These are phyloP conservation scores for Phocides pigmalion DNA, from an alignment of 1,140 invertebrate species.

Conservation along the genomic window DNA sequence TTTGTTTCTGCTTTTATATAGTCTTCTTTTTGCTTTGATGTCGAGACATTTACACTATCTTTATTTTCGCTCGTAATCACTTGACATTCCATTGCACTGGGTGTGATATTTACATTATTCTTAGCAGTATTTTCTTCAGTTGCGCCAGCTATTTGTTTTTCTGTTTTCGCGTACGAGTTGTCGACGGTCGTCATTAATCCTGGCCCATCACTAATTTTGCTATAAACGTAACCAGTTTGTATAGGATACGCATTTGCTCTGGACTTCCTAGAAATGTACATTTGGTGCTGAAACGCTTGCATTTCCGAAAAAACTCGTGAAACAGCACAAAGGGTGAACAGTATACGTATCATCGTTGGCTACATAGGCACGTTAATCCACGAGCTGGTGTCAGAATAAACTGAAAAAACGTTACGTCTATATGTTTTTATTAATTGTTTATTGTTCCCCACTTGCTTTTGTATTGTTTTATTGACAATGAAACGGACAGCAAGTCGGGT, in stretches of 20 bases:
- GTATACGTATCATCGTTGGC: conserved; percentile 48
- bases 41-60: not conserved
- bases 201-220: conserved; percentile 39
- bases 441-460: conserved; percentile 47
- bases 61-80: not conserved
- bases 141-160: conserved; percentile 8
- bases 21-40: conserved; percentile 2
- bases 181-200: conserved; percentile 37
- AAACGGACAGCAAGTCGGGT: conserved; percentile 37
- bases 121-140: not conserved
- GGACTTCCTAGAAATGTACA: conserved; percentile 44
- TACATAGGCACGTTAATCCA: conserved; percentile 47
- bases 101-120: not conserved
- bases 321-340: conserved; percentile 50
- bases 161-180: conserved; percentile 18
- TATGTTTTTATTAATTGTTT: conserved; percentile 69
- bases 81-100: not conserved
- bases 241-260: conserved; percentile 47
- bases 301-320: conserved; percentile 42
- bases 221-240: conserved; percentile 47
- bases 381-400: conserved; percentile 34
- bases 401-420: conserved; percentile 55
- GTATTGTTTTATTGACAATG: conserved; percentile 69
- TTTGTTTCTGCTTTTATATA: conserved; percentile 6
- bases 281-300: conserved; percentile 40